These are phyloP conservation scores for Calliopum simillimum DNA, from an alignment of 2,888 invertebrate species.

Conservation along the genomic window DNA sequence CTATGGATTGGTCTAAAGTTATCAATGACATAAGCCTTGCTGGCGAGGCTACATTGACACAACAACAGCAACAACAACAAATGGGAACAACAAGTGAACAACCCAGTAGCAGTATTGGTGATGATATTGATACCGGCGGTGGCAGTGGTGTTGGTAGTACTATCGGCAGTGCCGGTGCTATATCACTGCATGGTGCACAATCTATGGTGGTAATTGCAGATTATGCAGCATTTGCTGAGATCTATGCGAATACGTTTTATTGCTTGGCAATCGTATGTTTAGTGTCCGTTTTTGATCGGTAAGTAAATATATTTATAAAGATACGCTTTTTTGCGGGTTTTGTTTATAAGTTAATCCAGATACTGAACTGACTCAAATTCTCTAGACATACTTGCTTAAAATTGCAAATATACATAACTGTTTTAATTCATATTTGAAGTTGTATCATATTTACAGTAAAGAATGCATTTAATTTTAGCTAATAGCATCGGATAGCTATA, in stretches of 20 bases:
- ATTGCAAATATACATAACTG: no score
- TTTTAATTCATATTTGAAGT: no score
- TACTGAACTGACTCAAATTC: no score
- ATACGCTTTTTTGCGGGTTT: no score
- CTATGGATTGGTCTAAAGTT: conserved; percentile 65
- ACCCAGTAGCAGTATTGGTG: not conserved
- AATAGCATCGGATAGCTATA: no score
- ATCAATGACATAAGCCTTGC: conserved; percentile 59
- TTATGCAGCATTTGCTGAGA: conserved; percentile 66
- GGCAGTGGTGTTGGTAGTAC: conserved; percentile 4
- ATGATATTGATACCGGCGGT: conserved; percentile 13
- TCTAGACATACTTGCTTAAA: no score
- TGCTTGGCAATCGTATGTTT: conserved; percentile 70
- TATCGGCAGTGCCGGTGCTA: not conserved
- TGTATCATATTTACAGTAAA: no score
- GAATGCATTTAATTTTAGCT: no score
- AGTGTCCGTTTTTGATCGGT: conserved; percentile 72
- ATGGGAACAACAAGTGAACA: conserved; percentile 32
- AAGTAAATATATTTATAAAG: conserved; percentile 53
- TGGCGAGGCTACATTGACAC: conserved; percentile 52
- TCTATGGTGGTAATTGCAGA: conserved; percentile 55
- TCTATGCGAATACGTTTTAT: conserved; percentile 69
- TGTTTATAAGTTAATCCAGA: no score
- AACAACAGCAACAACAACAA: conserved; percentile 31
- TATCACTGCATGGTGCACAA: conserved; percentile 7